Percentiles rank a stretch among this genome's conserved stretches.
These are phyloP conservation scores for Drosophila malerkotliana DNA, from an alignment of 1,140 invertebrate species.

Conservation along the genomic window DNA sequence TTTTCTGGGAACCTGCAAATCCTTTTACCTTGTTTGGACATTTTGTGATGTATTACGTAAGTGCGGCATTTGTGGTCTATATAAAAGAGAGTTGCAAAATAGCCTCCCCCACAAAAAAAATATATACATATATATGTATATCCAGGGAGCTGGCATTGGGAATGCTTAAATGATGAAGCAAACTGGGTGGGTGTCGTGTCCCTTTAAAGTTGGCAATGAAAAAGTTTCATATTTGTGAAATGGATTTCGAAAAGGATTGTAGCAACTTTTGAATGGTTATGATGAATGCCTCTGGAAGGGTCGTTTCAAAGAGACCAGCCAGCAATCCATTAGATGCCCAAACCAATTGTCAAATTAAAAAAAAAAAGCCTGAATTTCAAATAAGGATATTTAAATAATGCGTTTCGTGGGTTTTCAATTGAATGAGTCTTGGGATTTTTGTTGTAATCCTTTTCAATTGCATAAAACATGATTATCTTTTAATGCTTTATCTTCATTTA, in stretches of 20 bases:
- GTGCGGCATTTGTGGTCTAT: conserved; percentile 74
- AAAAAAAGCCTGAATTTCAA: conserved; percentile 2
- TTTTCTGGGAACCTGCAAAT: conserved; percentile 59
- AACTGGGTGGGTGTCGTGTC: conserved; percentile 5
- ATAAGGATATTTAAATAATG: conserved; percentile 11
- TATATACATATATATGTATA: not conserved
- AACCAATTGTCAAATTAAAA: conserved; percentile 35
- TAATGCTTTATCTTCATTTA: not conserved
- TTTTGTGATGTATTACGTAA: conserved; percentile 81
- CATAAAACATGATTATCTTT: not conserved
- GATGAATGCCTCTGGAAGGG: conserved; percentile 21
- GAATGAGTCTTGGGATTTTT: not conserved
- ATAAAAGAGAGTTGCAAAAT: conserved; percentile 64
- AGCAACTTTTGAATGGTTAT: conserved; percentile 40
- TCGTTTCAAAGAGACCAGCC: conserved; percentile 10
- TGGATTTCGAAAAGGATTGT: conserved; percentile 37
- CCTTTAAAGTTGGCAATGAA: conserved; percentile 68
- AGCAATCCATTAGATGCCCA: conserved; percentile 38
- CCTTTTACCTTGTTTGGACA: conserved; percentile 80
- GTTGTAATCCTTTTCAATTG: not conserved
- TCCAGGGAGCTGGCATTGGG: conserved; percentile 49
- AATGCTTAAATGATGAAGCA: conserved; percentile 74
- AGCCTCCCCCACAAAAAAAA: conserved; percentile 21
- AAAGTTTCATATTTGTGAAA: conserved; percentile 59
- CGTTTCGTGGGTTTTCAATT: conserved; percentile 8